These are phyloP conservation scores for Jacana jacana DNA, from an alignment of 2,113 vertebrate genomes.

Conservation along the genomic window DNA sequence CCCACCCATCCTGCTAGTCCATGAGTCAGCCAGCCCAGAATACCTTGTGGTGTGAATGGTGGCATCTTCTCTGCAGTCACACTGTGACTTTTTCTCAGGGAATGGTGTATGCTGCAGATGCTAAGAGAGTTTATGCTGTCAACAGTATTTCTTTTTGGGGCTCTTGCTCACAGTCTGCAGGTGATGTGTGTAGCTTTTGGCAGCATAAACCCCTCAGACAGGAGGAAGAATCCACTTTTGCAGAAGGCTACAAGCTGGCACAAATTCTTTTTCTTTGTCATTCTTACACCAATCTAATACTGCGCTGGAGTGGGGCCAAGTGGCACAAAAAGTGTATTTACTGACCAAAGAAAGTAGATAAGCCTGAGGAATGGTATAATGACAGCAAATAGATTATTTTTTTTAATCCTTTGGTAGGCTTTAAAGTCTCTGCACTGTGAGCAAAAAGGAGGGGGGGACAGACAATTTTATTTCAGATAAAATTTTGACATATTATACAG, in stretches of 20 bases:
- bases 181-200: background rate
- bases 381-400: background rate
- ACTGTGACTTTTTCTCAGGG: background rate
- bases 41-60: background rate
- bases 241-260: background rate
- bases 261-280: background rate
- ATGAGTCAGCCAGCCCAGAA: background rate
- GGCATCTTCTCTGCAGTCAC: background rate
- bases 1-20: fast-evolving
- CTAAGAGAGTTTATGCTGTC: background rate
- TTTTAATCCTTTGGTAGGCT: background rate
- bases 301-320: background rate
- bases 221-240: background rate
- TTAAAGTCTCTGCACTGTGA: background rate
- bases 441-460: background rate
- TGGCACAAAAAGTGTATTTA: background rate
- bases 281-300: background rate
- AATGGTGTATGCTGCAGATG: background rate
- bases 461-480: background rate
- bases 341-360: background rate
- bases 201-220: background rate
- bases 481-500: background rate
- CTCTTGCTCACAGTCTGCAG: background rate
- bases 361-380: background rate
- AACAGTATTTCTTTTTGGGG: background rate